Conservation (phyloP, 37 sponge, comb jelly and placozoan genomes). For the Eunapius fragilis region DNA sequence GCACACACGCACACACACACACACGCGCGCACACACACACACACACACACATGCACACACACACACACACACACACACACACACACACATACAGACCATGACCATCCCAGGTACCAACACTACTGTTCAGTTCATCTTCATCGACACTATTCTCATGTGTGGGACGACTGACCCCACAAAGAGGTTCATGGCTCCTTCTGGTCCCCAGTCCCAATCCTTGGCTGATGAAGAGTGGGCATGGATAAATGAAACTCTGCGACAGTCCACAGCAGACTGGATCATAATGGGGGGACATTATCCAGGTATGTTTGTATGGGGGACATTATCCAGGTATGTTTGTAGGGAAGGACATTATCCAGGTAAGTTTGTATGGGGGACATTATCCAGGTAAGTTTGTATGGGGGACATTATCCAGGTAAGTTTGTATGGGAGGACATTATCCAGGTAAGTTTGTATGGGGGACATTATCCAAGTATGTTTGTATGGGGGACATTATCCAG, state of each 20-base stretch:
- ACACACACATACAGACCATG: conserved; percentile 19
- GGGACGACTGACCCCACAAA: conserved; percentile 45
- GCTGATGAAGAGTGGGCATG: conserved; percentile 66
- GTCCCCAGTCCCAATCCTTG: not conserved
- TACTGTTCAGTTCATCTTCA: conserved; percentile 66
- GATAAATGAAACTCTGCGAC: conserved; percentile 61
- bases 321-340: no score
- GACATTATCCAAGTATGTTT: no score
- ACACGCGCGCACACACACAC: no score
- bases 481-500: conserved; percentile 79
- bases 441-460: no score
- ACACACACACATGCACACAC: conserved; percentile 28
- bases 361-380: no score
- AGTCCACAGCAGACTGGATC: conserved; percentile 75
- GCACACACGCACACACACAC: no score
- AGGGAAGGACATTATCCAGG: no score
- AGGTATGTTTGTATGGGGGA: conserved; percentile 25
- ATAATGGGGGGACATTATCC: conserved; percentile 75
- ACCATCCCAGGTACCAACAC: conserved; percentile 13
- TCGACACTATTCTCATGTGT: conserved; percentile 64
- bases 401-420: no score
- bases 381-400: no score
- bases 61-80: conserved; percentile 6
- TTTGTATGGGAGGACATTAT: no score
- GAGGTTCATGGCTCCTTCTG: conserved; percentile 30